Evolutionary conservation across 2,888 invertebrate genomes (phyloP).

Genomic region (Noctuana brunneofusca): DNA sequence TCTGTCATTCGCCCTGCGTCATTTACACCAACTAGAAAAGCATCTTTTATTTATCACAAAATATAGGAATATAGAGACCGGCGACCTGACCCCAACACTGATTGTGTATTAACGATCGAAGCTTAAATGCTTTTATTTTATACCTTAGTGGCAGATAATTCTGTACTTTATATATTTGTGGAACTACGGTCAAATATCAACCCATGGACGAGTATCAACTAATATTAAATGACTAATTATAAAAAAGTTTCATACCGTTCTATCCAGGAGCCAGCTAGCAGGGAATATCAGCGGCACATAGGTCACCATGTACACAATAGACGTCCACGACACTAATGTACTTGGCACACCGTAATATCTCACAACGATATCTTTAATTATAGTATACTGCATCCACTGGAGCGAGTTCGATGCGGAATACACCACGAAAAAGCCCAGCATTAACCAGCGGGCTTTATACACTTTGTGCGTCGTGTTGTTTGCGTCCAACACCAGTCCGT

Average conservation of each 20-base stretch:
- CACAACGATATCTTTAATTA: slow-evolving; percentile 91
- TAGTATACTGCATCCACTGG: slow-evolving; percentile 98
- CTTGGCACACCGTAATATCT: slow-evolving; percentile 88
- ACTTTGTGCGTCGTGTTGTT: slow-evolving; percentile 74
- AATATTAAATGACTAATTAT: too few relatives aligned
- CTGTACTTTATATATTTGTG: too few relatives aligned
- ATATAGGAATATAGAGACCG: too few relatives aligned
- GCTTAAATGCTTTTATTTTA: too few relatives aligned
- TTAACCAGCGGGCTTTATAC: slow-evolving; percentile 89
- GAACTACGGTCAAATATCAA: too few relatives aligned
- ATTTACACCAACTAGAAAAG: too few relatives aligned
- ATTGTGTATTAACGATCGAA: too few relatives aligned
- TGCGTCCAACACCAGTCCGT: slow-evolving; percentile 46
- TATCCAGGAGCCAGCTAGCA: slow-evolving; percentile 96
- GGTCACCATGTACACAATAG: slow-evolving; percentile 98
- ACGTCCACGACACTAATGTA: slow-evolving; percentile 95
- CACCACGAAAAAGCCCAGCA: slow-evolving; percentile 91
- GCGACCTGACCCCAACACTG: too few relatives aligned
- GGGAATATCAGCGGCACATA: slow-evolving; percentile 99
- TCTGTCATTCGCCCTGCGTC: too few relatives aligned
- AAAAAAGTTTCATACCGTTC: slow-evolving; percentile 86
- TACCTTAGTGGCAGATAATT: too few relatives aligned
- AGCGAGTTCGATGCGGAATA: slow-evolving; percentile 95
- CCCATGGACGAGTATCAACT: too few relatives aligned
- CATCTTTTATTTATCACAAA: too few relatives aligned